Evolutionary conservation across 2,113 vertebrate species (phyloP).

Genomic region (Halcyon senegalensis): DNA sequence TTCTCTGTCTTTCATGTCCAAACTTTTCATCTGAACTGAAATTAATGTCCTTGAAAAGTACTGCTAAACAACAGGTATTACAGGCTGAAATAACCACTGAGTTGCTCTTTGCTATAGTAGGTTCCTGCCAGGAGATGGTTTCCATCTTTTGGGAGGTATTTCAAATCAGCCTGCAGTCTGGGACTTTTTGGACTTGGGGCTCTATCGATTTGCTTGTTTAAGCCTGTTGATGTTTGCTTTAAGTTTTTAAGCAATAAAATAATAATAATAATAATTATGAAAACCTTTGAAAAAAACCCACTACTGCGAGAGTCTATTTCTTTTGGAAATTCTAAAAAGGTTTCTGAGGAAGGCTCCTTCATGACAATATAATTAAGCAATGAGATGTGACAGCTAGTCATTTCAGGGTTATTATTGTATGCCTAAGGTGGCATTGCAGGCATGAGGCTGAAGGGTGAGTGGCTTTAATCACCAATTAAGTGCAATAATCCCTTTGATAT

Average conservation of each 20-base stretch:
- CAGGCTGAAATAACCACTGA: background rate
- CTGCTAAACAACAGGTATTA: background rate
- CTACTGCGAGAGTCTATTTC: background rate
- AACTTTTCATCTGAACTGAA: background rate
- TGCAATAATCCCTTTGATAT: constrained; percentile 66
- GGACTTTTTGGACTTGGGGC: background rate
- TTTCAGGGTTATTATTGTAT: constrained; percentile 55
- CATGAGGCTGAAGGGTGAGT: constrained; percentile 28
- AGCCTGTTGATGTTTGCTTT: constrained; percentile 22
- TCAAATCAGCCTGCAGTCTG: background rate
- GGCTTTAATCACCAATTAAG: constrained; percentile 61
- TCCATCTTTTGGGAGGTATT: background rate
- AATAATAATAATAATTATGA: background rate
- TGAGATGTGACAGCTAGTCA: constrained; percentile 54
- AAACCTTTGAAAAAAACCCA: constrained; percentile 31
- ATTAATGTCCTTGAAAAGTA: background rate
- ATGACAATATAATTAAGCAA: constrained; percentile 66
- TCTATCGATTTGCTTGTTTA: constrained; percentile 40
- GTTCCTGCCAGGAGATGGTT: constrained; percentile 9
- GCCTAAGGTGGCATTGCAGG: constrained; percentile 62
- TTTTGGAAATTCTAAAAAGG: constrained; percentile 36
- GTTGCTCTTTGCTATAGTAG: background rate
- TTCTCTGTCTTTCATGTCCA: background rate
- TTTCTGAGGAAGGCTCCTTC: constrained; percentile 20
- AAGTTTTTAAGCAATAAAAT: constrained; percentile 5